These are phyloP conservation scores for Uria aalge DNA, from an alignment of 2,113 vertebrate species.

Conservation along the genomic window DNA sequence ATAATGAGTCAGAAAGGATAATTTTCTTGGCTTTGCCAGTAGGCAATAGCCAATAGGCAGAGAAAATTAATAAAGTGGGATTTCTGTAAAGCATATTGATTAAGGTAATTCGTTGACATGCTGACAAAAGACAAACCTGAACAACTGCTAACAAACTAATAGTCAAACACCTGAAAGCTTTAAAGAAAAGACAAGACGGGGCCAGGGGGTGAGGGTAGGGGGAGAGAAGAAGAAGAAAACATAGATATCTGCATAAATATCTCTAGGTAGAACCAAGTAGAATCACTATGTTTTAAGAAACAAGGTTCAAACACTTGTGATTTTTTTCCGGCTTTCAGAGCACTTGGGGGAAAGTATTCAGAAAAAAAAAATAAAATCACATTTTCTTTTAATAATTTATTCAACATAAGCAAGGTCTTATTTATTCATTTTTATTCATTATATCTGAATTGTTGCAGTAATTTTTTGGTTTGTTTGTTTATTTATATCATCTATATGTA, in stretches of 20 bases:
- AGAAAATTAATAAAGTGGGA: neutral
- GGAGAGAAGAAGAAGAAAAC: neutral
- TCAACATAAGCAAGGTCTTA: neutral
- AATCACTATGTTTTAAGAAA: neutral
- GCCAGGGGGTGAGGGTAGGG: accelerated
- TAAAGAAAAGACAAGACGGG: neutral
- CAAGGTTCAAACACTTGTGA: neutral
- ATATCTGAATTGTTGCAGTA: neutral
- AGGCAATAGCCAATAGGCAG: neutral
- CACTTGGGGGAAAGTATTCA: neutral
- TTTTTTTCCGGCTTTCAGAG: neutral
- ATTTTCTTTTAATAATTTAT: neutral
- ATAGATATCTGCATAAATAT: neutral
- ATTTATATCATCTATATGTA: neutral
- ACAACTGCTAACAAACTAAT: neutral
- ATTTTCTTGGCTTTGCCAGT: neutral
- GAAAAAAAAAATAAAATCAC: neutral
- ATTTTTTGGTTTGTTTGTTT: neutral
- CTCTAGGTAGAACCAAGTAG: neutral
- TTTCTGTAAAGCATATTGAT: neutral
- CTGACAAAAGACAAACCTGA: neutral
- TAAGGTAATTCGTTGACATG: neutral
- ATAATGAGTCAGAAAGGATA: neutral
- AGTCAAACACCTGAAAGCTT: neutral
- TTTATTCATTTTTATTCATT: neutral